These are phyloP conservation scores for Smittia aterrima DNA, from an alignment of 2,888 invertebrate species.

Conservation along the genomic window DNA sequence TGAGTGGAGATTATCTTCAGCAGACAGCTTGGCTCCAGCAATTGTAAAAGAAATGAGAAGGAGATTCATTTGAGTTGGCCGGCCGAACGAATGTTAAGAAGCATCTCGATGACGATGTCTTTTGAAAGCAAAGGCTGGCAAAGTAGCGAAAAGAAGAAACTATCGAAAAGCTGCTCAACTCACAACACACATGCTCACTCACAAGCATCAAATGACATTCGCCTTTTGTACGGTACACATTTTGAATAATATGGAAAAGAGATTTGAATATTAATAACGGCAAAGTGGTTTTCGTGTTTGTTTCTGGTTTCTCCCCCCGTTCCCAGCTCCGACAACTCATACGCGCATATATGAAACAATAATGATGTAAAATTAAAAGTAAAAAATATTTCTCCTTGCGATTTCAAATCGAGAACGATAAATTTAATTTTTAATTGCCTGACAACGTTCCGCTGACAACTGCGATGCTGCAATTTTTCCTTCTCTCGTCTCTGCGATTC, in stretches of 20 bases:
- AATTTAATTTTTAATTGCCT: slow-evolving; percentile 40
- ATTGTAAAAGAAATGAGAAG: slow-evolving; percentile 35
- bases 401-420: slow-evolving; percentile 32
- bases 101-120: background rate
- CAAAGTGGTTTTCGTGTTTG: slow-evolving; percentile 22
- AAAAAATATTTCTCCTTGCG: background rate
- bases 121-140: too few relatives aligned
- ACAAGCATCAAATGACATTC: slow-evolving; percentile 20
- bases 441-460: slow-evolving; percentile 30
- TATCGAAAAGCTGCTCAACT: background rate
- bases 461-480: slow-evolving; percentile 10
- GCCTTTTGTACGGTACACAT: slow-evolving; percentile 13
- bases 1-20: background rate
- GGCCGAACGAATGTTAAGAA: background rate
- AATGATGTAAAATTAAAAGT: slow-evolving; percentile 1
- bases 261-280: slow-evolving; percentile 31
- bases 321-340: background rate
- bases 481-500: background rate
- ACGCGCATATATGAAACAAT: background rate
- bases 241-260: slow-evolving; percentile 23
- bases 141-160: background rate
- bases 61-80: background rate
- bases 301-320: slow-evolving; percentile 5
- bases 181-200: slow-evolving; percentile 16
- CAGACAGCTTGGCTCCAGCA: slow-evolving; percentile 41